phyloP scores from a whole-genome alignment of 2,113 vertebrate species.

The Oncorhynchus kisutch region DNA sequence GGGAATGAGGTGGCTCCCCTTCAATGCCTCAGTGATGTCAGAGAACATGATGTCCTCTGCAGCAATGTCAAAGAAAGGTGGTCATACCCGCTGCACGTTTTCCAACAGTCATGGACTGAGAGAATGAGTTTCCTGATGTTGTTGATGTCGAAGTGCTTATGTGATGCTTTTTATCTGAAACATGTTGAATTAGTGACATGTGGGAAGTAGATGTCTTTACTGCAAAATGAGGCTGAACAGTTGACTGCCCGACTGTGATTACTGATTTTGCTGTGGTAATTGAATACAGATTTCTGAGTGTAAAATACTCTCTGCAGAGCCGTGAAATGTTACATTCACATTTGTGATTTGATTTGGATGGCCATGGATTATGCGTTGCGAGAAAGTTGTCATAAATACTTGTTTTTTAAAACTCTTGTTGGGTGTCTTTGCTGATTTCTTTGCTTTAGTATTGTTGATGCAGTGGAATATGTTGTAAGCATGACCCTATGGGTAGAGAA shows the following conservation, averaged over 20 bases:
- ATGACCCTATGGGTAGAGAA: background rate
- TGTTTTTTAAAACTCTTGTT: background rate
- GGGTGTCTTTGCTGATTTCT: slow-evolving; percentile 3
- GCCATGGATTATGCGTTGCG: background rate
- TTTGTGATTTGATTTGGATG: background rate
- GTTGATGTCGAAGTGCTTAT: slow-evolving; percentile 22
- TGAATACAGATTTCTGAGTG: slow-evolving; percentile 7
- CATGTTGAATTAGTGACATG: slow-evolving; percentile 54
- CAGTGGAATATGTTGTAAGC: slow-evolving; percentile 1
- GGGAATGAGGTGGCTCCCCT: background rate
- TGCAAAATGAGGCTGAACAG: slow-evolving; percentile 35
- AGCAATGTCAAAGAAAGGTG: slow-evolving; percentile 9
- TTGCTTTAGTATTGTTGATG: background rate
- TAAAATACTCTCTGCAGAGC: background rate
- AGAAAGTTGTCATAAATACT: background rate
- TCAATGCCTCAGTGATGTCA: slow-evolving; percentile 7
- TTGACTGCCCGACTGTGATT: slow-evolving; percentile 21
- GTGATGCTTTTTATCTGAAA: slow-evolving; percentile 37
- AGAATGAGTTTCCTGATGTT: slow-evolving; percentile 10
- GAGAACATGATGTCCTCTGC: slow-evolving; percentile 25
- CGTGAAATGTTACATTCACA: slow-evolving; percentile 4
- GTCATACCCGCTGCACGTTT: slow-evolving; percentile 15
- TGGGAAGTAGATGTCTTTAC: slow-evolving; percentile 39
- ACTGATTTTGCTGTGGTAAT: slow-evolving; percentile 7
- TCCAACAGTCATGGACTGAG: slow-evolving; percentile 4